Percentiles rank a stretch among this genome's conserved stretches.
Evolutionary conservation across 35 echinoderm and acorn worm genomes (phyloP).

Genomic region (Apostichopus californicus): DNA sequence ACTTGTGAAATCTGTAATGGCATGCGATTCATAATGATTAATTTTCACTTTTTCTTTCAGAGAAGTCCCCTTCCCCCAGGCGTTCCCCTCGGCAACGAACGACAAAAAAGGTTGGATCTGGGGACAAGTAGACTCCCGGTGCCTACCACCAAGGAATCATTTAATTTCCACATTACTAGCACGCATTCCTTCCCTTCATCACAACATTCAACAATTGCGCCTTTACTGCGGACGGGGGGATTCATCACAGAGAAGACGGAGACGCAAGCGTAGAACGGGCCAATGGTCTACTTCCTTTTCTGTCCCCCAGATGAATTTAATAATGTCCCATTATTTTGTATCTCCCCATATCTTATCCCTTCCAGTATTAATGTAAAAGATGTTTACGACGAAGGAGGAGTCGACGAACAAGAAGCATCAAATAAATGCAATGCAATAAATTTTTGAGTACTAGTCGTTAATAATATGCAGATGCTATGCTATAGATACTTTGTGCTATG

Average conservation of each 20-base stretch:
- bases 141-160: slow-evolving; percentile 20
- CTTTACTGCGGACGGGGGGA: slow-evolving; percentile 18
- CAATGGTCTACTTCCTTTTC: background rate
- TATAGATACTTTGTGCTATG: no score
- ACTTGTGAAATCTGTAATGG: background rate
- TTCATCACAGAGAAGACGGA: slow-evolving; percentile 40
- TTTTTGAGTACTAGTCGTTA: background rate
- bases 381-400: background rate
- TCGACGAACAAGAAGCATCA: background rate
- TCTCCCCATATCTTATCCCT: slow-evolving; percentile 9
- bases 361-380: background rate
- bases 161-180: slow-evolving; percentile 59
- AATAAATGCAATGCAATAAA: slow-evolving; percentile 14
- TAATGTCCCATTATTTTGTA: slow-evolving; percentile 21
- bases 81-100: slow-evolving; percentile 90
- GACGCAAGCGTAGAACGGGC: slow-evolving; percentile 30
- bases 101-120: slow-evolving; percentile 87
- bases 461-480: background rate
- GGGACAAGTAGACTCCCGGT: slow-evolving; percentile 72
- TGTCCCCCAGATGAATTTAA: background rate
- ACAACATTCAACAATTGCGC: background rate
- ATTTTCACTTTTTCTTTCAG: slow-evolving; percentile 56
- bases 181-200: slow-evolving; percentile 56
- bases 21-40: background rate
- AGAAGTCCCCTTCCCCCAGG: slow-evolving; percentile 95